Base-by-base conservation (phyloP, 2,113 vertebrate genomes). In the Micromys minutus region DNA sequence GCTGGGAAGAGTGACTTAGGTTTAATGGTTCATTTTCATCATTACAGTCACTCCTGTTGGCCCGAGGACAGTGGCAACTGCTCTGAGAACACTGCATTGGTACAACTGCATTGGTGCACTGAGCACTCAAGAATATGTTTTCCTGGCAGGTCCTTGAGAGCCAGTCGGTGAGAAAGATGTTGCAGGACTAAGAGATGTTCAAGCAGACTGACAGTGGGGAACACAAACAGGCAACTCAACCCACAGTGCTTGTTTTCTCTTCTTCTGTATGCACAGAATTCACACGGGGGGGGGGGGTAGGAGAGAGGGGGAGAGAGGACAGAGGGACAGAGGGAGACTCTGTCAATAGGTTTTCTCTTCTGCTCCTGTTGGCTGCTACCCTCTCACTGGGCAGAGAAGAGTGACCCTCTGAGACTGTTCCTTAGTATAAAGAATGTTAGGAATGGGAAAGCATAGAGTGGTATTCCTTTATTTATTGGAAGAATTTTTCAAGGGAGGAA, bases 201-300 rank as follows among this genome's bases (percentile, higher is more conserved):
- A 95, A 79, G 80, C 52, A 91, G 84, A 84, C 39, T 12, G 36
- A 59, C 63, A 91, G 65, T 69, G 19, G 1, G 42, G 83, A 89
- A 90, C n/a, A 86, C 45, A 90, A 87, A 81, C 57, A 94, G 95
- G 86, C 29, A 76, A 31, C 36, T 72, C 52, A 72, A 47, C 39
- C 57, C 75, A 59, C 76, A 89, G 52, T 17, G 34, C 52, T 55
- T 34, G 34, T 79, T 94, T 36, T 90, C 45, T 86, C 45, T 55
- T 94, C 22, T 50, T 8, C 69, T 45, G 39, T 21, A 24, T 42
- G 22, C 7, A 55, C 17, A n/a, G 45, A 10, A 71, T 34, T 5
- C 2, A 36, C 55, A 19, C 7, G n/a, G n/a, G n/a, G n/a, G n/a
- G n/a, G n/a, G n/a, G n/a, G n/a, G n/a, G n/a, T n/a, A n/a, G n/a